phyloP scores from a whole-genome alignment of 2,888 invertebrate genomes.

The Drosophila seclusa region DNA sequence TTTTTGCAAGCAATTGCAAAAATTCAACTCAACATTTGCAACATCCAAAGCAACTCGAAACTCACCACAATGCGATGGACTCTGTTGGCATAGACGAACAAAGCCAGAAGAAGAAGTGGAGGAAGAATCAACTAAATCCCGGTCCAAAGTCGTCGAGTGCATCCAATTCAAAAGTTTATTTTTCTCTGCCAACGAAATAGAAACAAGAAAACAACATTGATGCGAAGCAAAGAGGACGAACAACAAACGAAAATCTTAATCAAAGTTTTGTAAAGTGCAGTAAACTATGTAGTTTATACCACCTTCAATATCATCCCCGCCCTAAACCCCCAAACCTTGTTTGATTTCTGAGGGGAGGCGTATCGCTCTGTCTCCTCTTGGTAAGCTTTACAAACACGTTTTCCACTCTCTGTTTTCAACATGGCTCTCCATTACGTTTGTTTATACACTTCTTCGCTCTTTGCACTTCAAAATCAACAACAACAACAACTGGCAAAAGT shows the following conservation, averaged over 20 bases:
- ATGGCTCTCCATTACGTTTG: constrained; percentile 77
- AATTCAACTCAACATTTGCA: constrained; percentile 15
- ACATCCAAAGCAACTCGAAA: constrained; percentile 3
- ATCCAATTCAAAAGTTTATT: constrained; percentile 66
- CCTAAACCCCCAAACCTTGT: neutral
- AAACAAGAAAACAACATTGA: constrained; percentile 41
- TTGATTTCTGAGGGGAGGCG: constrained; percentile 17
- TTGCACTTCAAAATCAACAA: constrained; percentile 76
- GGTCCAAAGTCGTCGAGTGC: constrained; percentile 55
- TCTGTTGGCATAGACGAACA: neutral
- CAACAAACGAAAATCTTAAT: constrained; percentile 79
- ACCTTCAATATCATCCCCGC: neutral
- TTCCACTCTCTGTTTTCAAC: constrained; percentile 40
- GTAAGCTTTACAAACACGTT: constrained; percentile 39
- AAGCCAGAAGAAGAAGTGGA: constrained; percentile 8
- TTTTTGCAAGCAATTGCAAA: constrained; percentile 7
- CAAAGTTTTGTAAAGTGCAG: constrained; percentile 78
- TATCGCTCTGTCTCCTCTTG: neutral
- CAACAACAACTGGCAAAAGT: constrained; percentile 52
- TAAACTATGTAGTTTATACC: constrained; percentile 76
- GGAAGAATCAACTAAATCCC: constrained; percentile 32
- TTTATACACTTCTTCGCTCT: constrained; percentile 74
- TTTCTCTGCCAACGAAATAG: constrained; percentile 20
- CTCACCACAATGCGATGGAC: constrained; percentile 1
- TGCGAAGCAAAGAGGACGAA: constrained; percentile 17